Percentiles rank a stretch among this genome's conserved stretches.
Conservation (phyloP, 2,113 vertebrate genomes). For the Sinocyclocheilus maitianheensis region DNA sequence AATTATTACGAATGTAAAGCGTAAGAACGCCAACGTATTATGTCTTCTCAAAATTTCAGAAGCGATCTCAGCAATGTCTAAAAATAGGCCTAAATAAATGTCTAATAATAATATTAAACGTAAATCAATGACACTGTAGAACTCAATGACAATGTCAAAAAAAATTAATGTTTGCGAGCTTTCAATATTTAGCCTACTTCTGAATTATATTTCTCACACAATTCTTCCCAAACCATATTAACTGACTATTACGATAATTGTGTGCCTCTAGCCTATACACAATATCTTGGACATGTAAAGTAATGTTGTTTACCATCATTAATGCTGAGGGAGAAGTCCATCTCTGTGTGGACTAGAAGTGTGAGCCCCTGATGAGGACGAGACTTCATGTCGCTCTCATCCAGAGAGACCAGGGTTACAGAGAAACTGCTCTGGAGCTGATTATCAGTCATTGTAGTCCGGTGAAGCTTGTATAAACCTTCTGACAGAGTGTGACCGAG, state of each 20-base stretch:
- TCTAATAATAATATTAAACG: too few relatives aligned
- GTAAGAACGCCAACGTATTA: neutral
- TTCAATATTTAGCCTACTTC: too few relatives aligned
- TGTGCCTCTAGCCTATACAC: neutral
- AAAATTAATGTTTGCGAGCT: too few relatives aligned
- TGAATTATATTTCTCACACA: neutral
- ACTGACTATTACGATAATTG: neutral
- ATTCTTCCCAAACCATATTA: neutral
- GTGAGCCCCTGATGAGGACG: slow-evolving; percentile 58
- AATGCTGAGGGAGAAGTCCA: slow-evolving; percentile 53
- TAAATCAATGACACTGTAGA: too few relatives aligned
- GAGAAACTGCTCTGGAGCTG: slow-evolving; percentile 45
- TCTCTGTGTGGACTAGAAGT: slow-evolving; percentile 51
- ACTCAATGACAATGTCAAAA: too few relatives aligned
- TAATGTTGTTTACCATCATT: slow-evolving; percentile 59
- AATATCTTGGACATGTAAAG: neutral
- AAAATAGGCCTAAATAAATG: too few relatives aligned
- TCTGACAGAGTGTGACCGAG: slow-evolving; percentile 4
- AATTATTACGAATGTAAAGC: neutral
- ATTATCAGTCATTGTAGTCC: neutral
- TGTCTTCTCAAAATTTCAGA: neutral
- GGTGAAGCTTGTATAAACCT: neutral
- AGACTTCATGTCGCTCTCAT: slow-evolving; percentile 39
- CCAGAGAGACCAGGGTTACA: slow-evolving; percentile 45
- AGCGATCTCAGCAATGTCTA: neutral